A percentile compares a stretch with the other conserved stretches of the same genome.
phyloP scores from a whole-genome alignment of 2,797 vertebrate species.

The Sebastes oblongus region DNA sequence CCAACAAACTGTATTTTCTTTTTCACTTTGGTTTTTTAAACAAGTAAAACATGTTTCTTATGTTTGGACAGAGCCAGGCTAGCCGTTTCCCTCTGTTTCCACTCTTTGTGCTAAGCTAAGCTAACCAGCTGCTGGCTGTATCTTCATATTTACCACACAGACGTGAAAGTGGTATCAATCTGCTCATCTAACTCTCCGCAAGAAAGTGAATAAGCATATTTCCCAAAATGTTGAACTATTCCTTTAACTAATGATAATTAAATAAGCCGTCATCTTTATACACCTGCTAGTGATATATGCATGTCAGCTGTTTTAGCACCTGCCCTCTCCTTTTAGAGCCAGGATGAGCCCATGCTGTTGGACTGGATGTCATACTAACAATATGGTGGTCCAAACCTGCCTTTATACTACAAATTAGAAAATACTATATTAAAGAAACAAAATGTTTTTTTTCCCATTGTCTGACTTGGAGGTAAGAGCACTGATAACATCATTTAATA shows the following conservation, averaged over 20 bases:
- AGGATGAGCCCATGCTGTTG: background rate
- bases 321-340: background rate
- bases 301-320: background rate
- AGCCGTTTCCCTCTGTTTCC: background rate
- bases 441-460: no score
- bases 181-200: background rate
- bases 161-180: background rate
- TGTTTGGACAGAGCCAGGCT: background rate
- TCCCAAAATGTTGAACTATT: no score
- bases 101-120: constrained; percentile 12
- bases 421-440: background rate
- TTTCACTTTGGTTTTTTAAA: background rate
- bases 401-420: background rate
- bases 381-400: background rate
- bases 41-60: background rate
- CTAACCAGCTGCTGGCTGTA: background rate
- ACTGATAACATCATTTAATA: background rate
- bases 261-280: background rate
- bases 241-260: background rate
- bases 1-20: background rate
- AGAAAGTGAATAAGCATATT: background rate
- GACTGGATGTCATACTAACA: background rate
- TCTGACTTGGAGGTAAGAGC: background rate
- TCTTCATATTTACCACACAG: background rate
- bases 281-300: background rate